Evolutionary conservation across 2,888 invertebrate genomes (phyloP), one percentile per base, ranked within the genome.

Genomic region (Aleiodes testaceus): DNA sequence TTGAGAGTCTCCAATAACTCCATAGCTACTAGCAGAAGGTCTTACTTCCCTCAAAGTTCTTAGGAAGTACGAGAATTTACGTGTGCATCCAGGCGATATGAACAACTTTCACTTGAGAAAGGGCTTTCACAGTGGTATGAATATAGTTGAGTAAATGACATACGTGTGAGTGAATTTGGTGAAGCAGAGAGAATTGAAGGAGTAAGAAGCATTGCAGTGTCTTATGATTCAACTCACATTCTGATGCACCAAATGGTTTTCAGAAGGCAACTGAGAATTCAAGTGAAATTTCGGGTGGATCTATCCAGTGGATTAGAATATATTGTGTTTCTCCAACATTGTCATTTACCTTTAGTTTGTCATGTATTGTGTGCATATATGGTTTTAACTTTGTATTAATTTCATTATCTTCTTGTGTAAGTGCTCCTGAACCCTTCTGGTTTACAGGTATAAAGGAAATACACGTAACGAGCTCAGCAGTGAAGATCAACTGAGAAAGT

Each of bases 31-130:
- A 5, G 26, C 26, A 69, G 55, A 72, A 53, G 75, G 74, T 76
- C 76, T 80, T 80, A 82, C 79, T 82, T 84, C 68, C 36, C 36
- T 36, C 36, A 36, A 36, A 36, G 36, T 36, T 36, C 9, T 36
- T 9, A 36, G 36, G 36, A 36, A 79, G 79, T 81, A 47, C 1
- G 16, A 7, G 16, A 16, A 16, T 84, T 81, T 82, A 78, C 80
- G 77, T 80, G 78, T 78, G 77, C 70, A 74, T 74, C 72, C 75
- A 71, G 70, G 69, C 76, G 78, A 80, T 80, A 78, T 79, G 80
- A 79, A 77, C 77, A 75, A 64, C 69, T 61, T 63, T 64, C 12
- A 45, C 36, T 63, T n/a, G 20, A 14, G 44, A 22, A 22, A 20
- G 47, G 36, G 49, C 22, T 47, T 30, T 26, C 14, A 65, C 9